Percentiles rank a stretch among this genome's conserved stretches.
These are phyloP conservation scores for Ispidina picta DNA, from an alignment of 2,797 vertebrate genomes.

Conservation along the genomic window DNA sequence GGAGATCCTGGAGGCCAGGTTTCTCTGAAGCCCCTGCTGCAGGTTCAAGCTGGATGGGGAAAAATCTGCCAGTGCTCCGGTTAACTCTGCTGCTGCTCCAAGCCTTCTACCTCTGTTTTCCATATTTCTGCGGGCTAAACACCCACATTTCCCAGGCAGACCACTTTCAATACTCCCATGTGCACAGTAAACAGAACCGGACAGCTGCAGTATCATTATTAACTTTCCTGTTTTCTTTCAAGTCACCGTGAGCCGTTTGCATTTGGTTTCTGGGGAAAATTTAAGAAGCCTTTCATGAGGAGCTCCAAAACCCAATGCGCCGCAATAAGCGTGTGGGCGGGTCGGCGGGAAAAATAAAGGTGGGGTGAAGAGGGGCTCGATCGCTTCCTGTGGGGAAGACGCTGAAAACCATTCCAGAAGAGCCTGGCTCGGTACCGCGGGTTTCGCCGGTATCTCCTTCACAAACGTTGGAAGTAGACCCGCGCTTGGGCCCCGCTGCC, in stretches of 20 bases:
- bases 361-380: neutral
- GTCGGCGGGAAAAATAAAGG: neutral
- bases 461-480: slow-evolving; percentile 66
- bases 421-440: slow-evolving; percentile 43
- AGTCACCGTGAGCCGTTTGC: slow-evolving; percentile 8
- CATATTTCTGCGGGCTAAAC: neutral
- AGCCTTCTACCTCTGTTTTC: neutral
- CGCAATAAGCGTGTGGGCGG: slow-evolving; percentile 3
- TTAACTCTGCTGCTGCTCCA: neutral
- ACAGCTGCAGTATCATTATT: neutral
- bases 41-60: fast-evolving
- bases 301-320: slow-evolving; percentile 24
- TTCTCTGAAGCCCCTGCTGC: too few relatives aligned
- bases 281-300: neutral
- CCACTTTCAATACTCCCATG: neutral
- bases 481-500: slow-evolving; percentile 55
- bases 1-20: neutral
- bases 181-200: neutral
- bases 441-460: slow-evolving; percentile 68
- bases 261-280: slow-evolving; percentile 29
- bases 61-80: neutral
- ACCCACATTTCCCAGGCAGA: neutral
- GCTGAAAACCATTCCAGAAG: slow-evolving; percentile 67
- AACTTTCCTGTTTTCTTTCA: slow-evolving; percentile 8
- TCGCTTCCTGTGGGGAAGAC: slow-evolving; percentile 73